These are phyloP conservation scores for Lepidocyrtinus sp. DNA, from an alignment of 2,888 invertebrate species.

Conservation along the genomic window DNA sequence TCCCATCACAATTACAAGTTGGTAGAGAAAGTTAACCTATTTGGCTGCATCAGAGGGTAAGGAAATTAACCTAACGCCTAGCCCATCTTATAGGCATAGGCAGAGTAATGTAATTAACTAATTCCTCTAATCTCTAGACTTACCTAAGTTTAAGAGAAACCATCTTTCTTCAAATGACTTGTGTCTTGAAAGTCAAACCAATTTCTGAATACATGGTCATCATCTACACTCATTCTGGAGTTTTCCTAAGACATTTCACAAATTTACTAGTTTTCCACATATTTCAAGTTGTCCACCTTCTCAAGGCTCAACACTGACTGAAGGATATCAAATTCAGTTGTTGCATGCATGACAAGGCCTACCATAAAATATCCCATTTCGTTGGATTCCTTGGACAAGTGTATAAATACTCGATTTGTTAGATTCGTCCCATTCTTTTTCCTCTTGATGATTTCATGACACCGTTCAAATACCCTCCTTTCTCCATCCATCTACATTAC, in stretches of 20 bases:
- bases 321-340: too few relatives aligned
- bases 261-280: not conserved
- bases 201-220: too few relatives aligned
- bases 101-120: constrained; percentile 46
- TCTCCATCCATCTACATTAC: too few relatives aligned
- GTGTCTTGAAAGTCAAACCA: not conserved
- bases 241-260: not conserved
- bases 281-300: constrained; percentile 3
- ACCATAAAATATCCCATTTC: too few relatives aligned
- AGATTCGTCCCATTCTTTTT: too few relatives aligned
- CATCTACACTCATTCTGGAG: not conserved
- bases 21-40: not conserved
- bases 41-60: not conserved
- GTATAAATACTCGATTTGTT: too few relatives aligned
- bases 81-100: not conserved
- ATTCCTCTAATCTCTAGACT: constrained; percentile 45
- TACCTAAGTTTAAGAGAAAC: constrained; percentile 27
- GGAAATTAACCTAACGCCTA: constrained; percentile 28
- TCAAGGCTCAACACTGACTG: not conserved
- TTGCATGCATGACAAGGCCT: too few relatives aligned
- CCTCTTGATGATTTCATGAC: too few relatives aligned
- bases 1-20: constrained; percentile 1
- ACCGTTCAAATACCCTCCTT: too few relatives aligned
- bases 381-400: too few relatives aligned
- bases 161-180: too few relatives aligned